Evolutionary conservation across 2,888 invertebrate genomes (phyloP).

Genomic region (Colostygia pectinataria): DNA sequence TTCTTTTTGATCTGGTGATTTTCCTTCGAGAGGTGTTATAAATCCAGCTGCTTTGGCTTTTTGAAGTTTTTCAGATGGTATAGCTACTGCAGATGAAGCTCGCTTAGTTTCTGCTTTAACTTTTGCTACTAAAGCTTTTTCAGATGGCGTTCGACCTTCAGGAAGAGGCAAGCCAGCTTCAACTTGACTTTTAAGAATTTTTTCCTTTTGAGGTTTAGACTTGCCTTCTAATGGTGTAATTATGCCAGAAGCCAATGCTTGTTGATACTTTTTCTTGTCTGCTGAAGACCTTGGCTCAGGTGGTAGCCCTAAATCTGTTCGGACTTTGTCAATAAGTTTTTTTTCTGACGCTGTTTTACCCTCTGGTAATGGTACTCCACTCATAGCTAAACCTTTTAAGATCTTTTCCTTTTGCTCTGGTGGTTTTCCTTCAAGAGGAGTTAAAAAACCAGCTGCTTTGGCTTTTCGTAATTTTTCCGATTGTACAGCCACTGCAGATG

Average conservation of each 20-base stretch:
- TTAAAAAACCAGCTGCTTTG: constrained; percentile 31
- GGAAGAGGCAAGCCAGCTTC: constrained; percentile 41
- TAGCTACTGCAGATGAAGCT: constrained; percentile 18
- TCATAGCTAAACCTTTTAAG: constrained; percentile 30
- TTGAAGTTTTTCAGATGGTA: constrained; percentile 35
- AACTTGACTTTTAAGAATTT: constrained; percentile 34
- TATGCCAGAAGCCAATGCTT: constrained; percentile 37
- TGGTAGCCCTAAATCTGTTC: constrained; percentile 39
- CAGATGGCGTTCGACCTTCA: constrained; percentile 41
- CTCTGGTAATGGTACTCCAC: constrained; percentile 36
- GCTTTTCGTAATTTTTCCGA: too few relatives aligned
- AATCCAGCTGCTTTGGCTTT: constrained; percentile 41
- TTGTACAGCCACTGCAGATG: constrained; percentile 1
- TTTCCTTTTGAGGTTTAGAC: constrained; percentile 38
- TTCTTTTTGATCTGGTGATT: constrained; percentile 39
- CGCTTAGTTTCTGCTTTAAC: constrained; percentile 24
- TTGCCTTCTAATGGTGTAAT: constrained; percentile 45
- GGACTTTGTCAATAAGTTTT: constrained; percentile 27
- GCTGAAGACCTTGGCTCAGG: constrained; percentile 41
- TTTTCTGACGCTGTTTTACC: constrained; percentile 38
- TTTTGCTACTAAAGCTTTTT: constrained; percentile 38
- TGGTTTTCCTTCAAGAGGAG: constrained; percentile 39
- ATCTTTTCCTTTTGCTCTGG: constrained; percentile 41
- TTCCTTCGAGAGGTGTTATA: constrained; percentile 35
- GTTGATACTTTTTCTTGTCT: constrained; percentile 31